A percentile compares a stretch with the other conserved stretches of the same genome.
Conservation (phyloP, 2,113 vertebrate genomes). For the Loxodonta africana region DNA sequence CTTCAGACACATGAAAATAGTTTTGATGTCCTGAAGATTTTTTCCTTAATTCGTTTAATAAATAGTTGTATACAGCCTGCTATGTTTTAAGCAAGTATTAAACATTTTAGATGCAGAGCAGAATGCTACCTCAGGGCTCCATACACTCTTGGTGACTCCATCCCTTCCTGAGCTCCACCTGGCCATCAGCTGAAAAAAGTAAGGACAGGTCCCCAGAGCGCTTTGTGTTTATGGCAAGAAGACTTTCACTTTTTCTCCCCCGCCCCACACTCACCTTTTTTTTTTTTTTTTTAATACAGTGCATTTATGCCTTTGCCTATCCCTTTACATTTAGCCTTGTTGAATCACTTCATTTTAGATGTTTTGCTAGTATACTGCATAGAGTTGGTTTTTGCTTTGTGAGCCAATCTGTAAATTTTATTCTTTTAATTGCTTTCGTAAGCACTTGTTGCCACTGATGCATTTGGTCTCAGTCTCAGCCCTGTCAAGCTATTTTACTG, state of each 20-base stretch:
- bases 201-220: not conserved
- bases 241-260: not conserved
- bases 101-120: not conserved
- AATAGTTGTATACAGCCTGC: not conserved
- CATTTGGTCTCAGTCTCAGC: not conserved
- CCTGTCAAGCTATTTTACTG: not conserved
- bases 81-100: not conserved
- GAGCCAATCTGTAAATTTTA: constrained; percentile 1
- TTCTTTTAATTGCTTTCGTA: not conserved
- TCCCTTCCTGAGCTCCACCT: not conserved
- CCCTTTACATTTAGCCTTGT: not conserved
- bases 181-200: not conserved
- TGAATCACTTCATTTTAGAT: not conserved
- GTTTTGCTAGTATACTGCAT: not conserved
- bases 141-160: not conserved
- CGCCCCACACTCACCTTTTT: not conserved
- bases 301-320: not conserved
- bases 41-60: constrained; percentile 16
- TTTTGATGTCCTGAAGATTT: constrained; percentile 2
- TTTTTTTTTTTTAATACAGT: not conserved
- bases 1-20: constrained; percentile 38
- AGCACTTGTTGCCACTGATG: not conserved
- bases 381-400: constrained; percentile 35
- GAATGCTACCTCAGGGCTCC: not conserved
- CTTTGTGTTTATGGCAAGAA: not conserved